Conservation (phyloP, 2,113 vertebrate species). For the Puntigrus tetrazona region DNA sequence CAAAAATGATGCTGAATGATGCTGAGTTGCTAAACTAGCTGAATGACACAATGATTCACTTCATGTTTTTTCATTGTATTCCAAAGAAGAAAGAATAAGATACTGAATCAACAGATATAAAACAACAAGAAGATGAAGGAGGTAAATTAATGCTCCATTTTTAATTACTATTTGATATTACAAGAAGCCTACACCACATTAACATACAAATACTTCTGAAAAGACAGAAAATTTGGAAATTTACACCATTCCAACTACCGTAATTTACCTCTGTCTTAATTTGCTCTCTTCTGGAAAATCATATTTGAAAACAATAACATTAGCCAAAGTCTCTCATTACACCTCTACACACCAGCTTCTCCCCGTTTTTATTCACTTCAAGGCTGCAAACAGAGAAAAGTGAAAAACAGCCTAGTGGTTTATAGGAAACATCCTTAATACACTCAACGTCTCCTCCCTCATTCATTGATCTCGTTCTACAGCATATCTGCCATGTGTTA, state of each 20-base stretch:
- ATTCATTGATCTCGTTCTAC: constrained; percentile 3
- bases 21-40: background rate
- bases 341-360: background rate
- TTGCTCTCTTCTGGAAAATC: background rate
- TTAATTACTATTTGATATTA: background rate
- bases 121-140: background rate
- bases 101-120: background rate
- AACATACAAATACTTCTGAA: background rate
- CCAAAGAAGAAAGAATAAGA: background rate
- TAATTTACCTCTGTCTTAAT: background rate
- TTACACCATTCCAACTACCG: background rate
- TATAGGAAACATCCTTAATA: background rate
- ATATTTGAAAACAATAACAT: constrained; percentile 1
- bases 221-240: background rate
- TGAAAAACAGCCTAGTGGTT: background rate
- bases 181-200: background rate
- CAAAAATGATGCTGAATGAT: too few relatives aligned
- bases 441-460: background rate
- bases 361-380: background rate
- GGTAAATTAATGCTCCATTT: too few relatives aligned
- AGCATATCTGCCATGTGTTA: constrained; percentile 1
- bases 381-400: background rate
- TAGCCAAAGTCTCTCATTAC: background rate
- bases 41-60: background rate
- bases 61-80: background rate